Conservation (phyloP, 2,797 vertebrate genomes). For the Mus spretus region DNA sequence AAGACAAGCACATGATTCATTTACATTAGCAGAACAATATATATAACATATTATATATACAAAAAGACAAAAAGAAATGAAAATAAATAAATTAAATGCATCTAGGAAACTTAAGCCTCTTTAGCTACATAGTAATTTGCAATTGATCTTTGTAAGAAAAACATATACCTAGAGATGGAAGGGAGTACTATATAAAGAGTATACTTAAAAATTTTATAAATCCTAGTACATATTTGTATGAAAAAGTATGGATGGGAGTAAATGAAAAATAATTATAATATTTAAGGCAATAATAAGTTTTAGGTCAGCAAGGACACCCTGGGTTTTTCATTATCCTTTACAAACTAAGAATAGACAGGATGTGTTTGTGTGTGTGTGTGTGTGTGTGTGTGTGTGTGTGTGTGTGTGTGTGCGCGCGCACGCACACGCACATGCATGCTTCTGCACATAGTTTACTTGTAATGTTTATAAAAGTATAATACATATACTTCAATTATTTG, state of each 20-base stretch:
- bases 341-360: background rate
- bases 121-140: background rate
- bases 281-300: background rate
- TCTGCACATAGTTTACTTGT: background rate
- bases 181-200: background rate
- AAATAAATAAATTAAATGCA: background rate
- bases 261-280: background rate
- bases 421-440: too few species aligned
- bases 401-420: too few species aligned
- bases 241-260: background rate
- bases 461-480: background rate
- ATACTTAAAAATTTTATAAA: background rate
- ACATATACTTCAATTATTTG: background rate
- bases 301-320: background rate
- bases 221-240: background rate
- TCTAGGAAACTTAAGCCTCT: background rate
- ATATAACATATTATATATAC: background rate
- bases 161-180: background rate
- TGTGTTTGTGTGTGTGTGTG: too few species aligned
- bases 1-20: background rate
- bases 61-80: background rate
- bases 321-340: background rate
- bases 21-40: background rate
- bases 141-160: background rate
- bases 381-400: too few species aligned